phyloP scores from a whole-genome alignment of 2,797 vertebrate species.

The Setipinna tenuifilis region DNA sequence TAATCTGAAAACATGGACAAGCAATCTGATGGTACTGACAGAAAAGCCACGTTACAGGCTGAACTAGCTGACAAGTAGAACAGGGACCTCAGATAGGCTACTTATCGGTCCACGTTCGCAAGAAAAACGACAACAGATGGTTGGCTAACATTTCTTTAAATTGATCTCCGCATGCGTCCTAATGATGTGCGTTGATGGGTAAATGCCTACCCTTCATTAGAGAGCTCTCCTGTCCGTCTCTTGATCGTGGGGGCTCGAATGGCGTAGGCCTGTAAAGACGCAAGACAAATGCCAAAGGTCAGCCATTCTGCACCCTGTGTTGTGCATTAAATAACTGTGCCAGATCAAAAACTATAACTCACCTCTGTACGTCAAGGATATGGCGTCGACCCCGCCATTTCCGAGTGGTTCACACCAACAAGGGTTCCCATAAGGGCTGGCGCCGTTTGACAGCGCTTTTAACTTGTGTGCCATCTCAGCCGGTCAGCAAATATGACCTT shows the following conservation, averaged over 20 bases:
- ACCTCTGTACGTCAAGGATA: slow-evolving; percentile 9
- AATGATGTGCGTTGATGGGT: slow-evolving; percentile 14
- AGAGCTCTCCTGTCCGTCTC: not conserved
- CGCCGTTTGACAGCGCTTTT: slow-evolving; percentile 7
- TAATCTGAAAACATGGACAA: not conserved
- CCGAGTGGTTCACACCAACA: not conserved
- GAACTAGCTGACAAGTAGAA: not conserved
- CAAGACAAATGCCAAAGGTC: slow-evolving; percentile 15
- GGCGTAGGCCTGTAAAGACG: slow-evolving; percentile 1
- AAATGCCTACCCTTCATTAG: slow-evolving; percentile 18
- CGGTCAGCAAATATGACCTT: slow-evolving; percentile 12
- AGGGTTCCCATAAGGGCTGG: not conserved
- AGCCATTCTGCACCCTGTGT: not conserved
- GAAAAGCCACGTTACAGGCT: not conserved
- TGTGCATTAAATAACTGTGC: slow-evolving; percentile 18
- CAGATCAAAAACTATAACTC: slow-evolving; percentile 24
- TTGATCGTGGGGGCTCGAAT: not conserved
- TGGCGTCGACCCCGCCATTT: slow-evolving; percentile 6
- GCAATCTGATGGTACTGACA: not conserved
- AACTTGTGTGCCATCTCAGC: not conserved
- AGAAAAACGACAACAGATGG: slow-evolving; percentile 10
- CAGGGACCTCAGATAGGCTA: not conserved
- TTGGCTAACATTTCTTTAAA: slow-evolving; percentile 24
- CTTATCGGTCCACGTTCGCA: slow-evolving; percentile 9
- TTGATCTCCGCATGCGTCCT: slow-evolving; percentile 19